These are phyloP conservation scores for Sebastes baramenuke DNA, from an alignment of 2,797 vertebrate species.

Conservation along the genomic window DNA sequence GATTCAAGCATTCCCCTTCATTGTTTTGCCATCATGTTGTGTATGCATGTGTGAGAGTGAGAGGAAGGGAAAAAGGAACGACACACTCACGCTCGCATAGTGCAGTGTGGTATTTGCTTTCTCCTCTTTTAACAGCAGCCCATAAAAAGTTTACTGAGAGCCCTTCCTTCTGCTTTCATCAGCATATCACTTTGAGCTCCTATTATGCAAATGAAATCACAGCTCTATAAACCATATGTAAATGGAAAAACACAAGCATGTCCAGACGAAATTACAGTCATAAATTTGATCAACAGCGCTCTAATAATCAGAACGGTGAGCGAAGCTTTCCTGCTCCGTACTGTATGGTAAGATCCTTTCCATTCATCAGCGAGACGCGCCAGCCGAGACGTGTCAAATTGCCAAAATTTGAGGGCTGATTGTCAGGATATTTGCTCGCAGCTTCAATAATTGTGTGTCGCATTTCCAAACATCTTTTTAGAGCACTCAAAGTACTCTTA, in stretches of 20 bases:
- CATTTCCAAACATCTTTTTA: constrained; percentile 34
- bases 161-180: constrained; percentile 75
- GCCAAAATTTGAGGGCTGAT: constrained; percentile 47
- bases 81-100: background rate
- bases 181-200: constrained; percentile 74
- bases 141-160: constrained; percentile 71
- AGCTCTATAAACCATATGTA: constrained; percentile 78
- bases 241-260: constrained; percentile 78
- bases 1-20: constrained; percentile 5
- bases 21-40: constrained; percentile 15
- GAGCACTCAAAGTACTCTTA: constrained; percentile 12
- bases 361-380: constrained; percentile 59
- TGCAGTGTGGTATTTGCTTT: constrained; percentile 59
- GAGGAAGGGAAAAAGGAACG: background rate
- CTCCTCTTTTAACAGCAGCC: constrained; percentile 54
- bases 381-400: constrained; percentile 55
- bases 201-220: constrained; percentile 80
- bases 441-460: constrained; percentile 35
- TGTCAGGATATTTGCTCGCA: constrained; percentile 47
- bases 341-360: constrained; percentile 29
- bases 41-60: background rate
- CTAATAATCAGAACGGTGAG: constrained; percentile 75
- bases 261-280: constrained; percentile 70
- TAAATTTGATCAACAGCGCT: constrained; percentile 77
- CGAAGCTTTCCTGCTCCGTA: constrained; percentile 50